Conservation (phyloP, 2,113 vertebrate genomes). For the Phalacrocorax pelagicus region DNA sequence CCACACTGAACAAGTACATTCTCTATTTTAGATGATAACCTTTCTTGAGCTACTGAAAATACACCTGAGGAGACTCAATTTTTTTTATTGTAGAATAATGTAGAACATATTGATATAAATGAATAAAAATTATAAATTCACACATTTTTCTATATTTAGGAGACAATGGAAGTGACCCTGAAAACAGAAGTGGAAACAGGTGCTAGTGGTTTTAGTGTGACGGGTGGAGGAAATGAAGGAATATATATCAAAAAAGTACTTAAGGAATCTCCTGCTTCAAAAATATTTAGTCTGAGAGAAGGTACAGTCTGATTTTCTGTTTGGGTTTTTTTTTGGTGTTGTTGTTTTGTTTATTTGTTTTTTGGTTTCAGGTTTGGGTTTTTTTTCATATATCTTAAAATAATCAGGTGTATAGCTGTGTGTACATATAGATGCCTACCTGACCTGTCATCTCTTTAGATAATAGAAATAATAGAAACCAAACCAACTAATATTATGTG, state of each 20-base stretch:
- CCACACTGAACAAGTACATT: neutral
- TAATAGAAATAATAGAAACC: neutral
- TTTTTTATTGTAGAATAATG: neutral
- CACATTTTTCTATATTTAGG: constrained; percentile 22
- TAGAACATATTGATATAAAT: neutral
- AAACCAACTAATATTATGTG: neutral
- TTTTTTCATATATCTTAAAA: neutral
- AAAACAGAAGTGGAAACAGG: constrained; percentile 84
- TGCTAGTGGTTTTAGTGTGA: constrained; percentile 87
- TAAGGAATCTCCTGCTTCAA: constrained; percentile 88
- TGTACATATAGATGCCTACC: neutral
- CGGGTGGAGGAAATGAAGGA: constrained; percentile 88
- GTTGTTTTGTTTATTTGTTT: too few species aligned
- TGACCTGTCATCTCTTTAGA: neutral
- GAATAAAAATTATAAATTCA: neutral
- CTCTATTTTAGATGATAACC: neutral
- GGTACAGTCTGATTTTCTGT: constrained; percentile 71
- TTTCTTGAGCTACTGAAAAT: neutral
- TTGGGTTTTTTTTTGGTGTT: neutral
- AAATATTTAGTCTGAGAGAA: constrained; percentile 86
- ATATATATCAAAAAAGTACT: constrained; percentile 90
- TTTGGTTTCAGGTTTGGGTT: neutral
- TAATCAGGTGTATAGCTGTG: neutral
- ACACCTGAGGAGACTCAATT: neutral
- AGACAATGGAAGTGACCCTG: constrained; percentile 79